Evolutionary conservation across 2,888 invertebrate species (phyloP), one percentile per base, ranked within the genome.

Genomic region (Phoronis australis): DNA sequence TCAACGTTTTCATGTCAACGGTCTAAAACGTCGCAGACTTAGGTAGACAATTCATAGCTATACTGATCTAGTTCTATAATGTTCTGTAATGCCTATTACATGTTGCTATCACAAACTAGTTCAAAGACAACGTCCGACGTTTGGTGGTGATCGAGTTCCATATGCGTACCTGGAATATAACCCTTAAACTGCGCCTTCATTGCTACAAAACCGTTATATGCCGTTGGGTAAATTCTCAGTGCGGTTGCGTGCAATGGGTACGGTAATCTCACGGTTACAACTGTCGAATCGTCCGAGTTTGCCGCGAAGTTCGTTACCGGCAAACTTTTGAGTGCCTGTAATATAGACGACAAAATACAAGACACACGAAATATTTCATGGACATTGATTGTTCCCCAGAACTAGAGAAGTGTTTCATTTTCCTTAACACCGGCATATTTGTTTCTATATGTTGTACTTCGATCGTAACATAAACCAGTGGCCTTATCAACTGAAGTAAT

Each of bases 151-250:
- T n/a, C 39, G 18, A 18, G 20, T 9, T 6, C 9, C 6, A 39
- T 9, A 9, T 39, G 39, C 50, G 25, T 39, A 65, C 62, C 56
- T 24, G 48, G 39, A 15, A 35, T 43, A 42, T 63, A 63, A 44
- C 63, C 65, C 39, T 53, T 52, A 5, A 62, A 15, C 4, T 42
- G 35, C 6, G 59, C 55, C 1, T 60, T 45, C 50, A 65, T 38
- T 43, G 57, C 56, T 9, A 61, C 54, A 12, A 44, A 43, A 26
- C 23, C 37, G 5, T 37, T 21, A 43, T 45, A 59, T 2, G 44
- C 25, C 5, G 26, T 15, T 0, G 58, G 61, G 26, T 52, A 53
- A 23, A 65, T 21, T 3, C 60, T 50, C 22, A 65, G 6, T 27
- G 51, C 54, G 15, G 47, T 50, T n/a, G 63, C 57, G 5, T 46